These are phyloP conservation scores for Zaprionus davidi DNA, from an alignment of 1,140 invertebrate genomes.

Conservation along the genomic window DNA sequence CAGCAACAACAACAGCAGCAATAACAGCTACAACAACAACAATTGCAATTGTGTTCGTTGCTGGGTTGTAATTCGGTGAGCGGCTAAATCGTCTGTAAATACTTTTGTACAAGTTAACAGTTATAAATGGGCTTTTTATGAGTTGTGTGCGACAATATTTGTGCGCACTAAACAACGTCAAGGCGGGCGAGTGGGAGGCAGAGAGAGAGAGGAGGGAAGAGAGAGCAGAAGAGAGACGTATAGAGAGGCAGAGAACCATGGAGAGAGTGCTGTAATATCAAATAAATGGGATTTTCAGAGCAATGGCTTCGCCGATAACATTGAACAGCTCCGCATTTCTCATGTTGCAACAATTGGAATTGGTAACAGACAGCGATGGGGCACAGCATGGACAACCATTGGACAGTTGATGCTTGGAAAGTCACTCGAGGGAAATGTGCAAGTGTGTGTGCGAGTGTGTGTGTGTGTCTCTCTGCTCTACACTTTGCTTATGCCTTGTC, in stretches of 20 bases:
- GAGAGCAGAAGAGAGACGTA: constrained; percentile 24
- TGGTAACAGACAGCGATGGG: constrained; percentile 9
- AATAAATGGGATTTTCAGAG: constrained; percentile 61
- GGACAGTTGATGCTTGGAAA: constrained; percentile 56
- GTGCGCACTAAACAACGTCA: constrained; percentile 38
- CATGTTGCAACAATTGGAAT: constrained; percentile 64
- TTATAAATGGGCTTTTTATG: constrained; percentile 82
- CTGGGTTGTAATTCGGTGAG: constrained; percentile 71
- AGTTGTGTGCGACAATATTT: constrained; percentile 78
- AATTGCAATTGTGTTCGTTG: constrained; percentile 69
- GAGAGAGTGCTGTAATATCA: constrained; percentile 41
- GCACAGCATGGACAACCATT: constrained; percentile 11
- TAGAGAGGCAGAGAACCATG: background rate
- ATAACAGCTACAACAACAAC: constrained; percentile 36
- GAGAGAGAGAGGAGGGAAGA: background rate
- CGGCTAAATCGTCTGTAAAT: constrained; percentile 82
- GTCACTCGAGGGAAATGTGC: constrained; percentile 58
- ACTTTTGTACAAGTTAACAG: constrained; percentile 82
- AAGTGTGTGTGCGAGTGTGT: background rate
- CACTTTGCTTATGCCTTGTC: constrained; percentile 51
- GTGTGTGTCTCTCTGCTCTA: constrained; percentile 10
- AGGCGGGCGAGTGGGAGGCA: background rate
- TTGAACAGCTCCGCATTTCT: constrained; percentile 73
- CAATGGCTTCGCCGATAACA: constrained; percentile 38
- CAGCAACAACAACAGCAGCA: background rate